A percentile compares a stretch with the other conserved stretches of the same genome.
phyloP scores from a whole-genome alignment of 2,797 vertebrate species.

The Nyctalus aviator region DNA sequence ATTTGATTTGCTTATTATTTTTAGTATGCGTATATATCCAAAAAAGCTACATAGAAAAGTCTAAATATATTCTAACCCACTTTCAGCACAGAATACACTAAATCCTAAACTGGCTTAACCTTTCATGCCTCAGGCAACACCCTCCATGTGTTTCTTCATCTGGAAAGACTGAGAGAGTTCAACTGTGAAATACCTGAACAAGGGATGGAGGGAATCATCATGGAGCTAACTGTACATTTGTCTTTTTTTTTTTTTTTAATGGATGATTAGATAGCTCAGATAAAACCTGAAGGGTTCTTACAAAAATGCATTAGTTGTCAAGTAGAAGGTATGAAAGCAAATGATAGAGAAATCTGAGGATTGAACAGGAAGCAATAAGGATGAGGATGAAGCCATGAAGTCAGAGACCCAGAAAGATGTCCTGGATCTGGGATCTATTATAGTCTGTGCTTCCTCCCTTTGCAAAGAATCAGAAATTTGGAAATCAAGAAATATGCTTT shows the following conservation, averaged over 20 bases:
- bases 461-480: not conserved
- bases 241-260: not conserved
- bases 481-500: not conserved
- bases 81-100: not conserved
- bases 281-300: not conserved
- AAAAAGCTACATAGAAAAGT: not conserved
- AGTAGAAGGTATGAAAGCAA: not conserved
- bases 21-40: not conserved
- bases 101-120: not conserved
- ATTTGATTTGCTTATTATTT: not conserved
- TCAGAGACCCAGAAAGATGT: not conserved
- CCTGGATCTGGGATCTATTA: not conserved
- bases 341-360: not conserved
- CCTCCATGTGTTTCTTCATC: not conserved
- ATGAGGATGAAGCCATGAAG: not conserved
- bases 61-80: not conserved
- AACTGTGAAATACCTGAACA: not conserved
- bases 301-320: not conserved
- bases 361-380: fast-evolving
- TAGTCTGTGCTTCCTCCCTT: not conserved
- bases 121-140: not conserved
- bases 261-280: not conserved
- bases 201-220: not conserved
- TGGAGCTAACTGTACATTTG: not conserved
- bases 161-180: not conserved